A percentile compares a stretch with the other conserved stretches of the same genome.
Conservation (phyloP, 1,140 invertebrate genomes). For the Drosophila lacteicornis region DNA sequence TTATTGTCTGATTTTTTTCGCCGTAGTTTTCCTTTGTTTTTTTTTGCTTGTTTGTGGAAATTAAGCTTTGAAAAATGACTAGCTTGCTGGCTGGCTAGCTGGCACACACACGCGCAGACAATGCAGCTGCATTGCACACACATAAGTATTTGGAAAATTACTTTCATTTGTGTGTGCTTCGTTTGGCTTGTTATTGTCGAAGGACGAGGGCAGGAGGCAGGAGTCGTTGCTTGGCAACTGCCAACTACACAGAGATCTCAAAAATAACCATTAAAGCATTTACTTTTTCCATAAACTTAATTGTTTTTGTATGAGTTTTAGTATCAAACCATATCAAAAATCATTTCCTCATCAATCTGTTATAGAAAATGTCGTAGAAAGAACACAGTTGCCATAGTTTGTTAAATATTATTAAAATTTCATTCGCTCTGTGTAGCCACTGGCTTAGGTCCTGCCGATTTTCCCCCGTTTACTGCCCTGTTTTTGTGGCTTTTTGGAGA, state of each 20-base stretch:
- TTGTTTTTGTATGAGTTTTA: too few species aligned
- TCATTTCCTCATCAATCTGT: too few species aligned
- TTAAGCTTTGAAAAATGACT: slow-evolving; percentile 80
- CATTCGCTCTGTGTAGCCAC: neutral
- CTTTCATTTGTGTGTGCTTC: slow-evolving; percentile 78
- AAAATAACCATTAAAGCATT: too few species aligned
- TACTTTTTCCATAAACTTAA: too few species aligned
- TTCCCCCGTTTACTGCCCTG: slow-evolving; percentile 32
- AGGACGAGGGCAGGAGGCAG: slow-evolving; percentile 24
- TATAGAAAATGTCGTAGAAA: too few species aligned
- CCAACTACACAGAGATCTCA: slow-evolving; percentile 3
- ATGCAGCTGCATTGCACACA: slow-evolving; percentile 37
- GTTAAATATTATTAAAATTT: too few species aligned
- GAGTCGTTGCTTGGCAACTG: slow-evolving; percentile 1
- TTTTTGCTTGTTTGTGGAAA: slow-evolving; percentile 69
- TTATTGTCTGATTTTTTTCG: slow-evolving; percentile 33
- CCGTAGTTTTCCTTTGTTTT: slow-evolving; percentile 30
- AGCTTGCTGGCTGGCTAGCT: slow-evolving; percentile 18
- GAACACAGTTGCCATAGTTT: too few species aligned
- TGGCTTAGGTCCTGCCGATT: slow-evolving; percentile 6
- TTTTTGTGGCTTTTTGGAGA: slow-evolving; percentile 73
- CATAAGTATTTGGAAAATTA: slow-evolving; percentile 80
- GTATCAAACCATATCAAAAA: too few species aligned
- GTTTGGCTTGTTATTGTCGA: slow-evolving; percentile 75
- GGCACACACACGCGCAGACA: slow-evolving; percentile 27